phyloP scores from a whole-genome alignment of 1,140 invertebrate genomes.

The Tetragnatha versicolor region DNA sequence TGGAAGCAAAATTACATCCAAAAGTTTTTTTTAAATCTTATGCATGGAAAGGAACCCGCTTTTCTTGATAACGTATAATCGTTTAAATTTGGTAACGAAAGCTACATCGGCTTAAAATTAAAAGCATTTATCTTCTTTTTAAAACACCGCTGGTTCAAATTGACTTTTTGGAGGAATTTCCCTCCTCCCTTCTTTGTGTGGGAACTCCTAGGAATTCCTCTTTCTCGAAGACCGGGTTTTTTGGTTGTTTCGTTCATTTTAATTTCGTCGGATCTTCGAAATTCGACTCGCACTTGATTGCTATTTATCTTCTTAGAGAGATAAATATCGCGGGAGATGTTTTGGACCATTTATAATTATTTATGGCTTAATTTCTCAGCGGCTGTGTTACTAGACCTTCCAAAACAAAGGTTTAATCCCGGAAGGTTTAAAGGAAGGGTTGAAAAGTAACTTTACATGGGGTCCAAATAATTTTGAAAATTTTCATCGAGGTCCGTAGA shows the following conservation, averaged over 20 bases:
- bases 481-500: too few species aligned
- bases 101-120: slow-evolving; percentile 13
- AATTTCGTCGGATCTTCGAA: slow-evolving; percentile 9
- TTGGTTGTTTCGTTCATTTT: slow-evolving; percentile 20
- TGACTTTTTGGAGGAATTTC: slow-evolving; percentile 13
- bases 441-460: too few species aligned
- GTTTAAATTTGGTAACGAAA: slow-evolving; percentile 8
- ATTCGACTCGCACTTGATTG: not conserved
- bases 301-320: not conserved
- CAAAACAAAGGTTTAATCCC: too few species aligned
- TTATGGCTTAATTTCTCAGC: slow-evolving; percentile 28
- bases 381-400: too few species aligned
- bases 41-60: too few species aligned
- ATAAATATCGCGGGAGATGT: not conserved
- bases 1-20: too few species aligned
- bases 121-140: slow-evolving; percentile 31
- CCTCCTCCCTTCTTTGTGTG: not conserved
- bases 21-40: too few species aligned
- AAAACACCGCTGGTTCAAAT: not conserved
- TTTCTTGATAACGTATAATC: slow-evolving; percentile 14
- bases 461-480: too few species aligned
- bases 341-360: not conserved
- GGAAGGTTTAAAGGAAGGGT: too few species aligned
- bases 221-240: not conserved
- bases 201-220: not conserved